phyloP scores from a whole-genome alignment of 2,797 vertebrate species.

The Corythornis leucogaster region DNA sequence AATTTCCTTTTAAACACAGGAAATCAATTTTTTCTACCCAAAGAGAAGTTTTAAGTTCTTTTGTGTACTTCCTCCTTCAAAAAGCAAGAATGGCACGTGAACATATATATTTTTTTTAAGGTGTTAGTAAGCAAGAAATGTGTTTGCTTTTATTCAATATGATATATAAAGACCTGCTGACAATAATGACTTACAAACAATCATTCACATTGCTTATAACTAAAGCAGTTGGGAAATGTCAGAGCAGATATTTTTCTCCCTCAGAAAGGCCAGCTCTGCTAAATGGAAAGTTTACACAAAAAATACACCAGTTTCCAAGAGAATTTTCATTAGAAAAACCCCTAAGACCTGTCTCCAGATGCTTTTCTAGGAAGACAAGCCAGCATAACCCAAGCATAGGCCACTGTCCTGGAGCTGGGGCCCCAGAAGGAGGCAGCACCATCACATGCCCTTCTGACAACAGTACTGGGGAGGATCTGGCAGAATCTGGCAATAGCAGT shows the following conservation, averaged over 20 bases:
- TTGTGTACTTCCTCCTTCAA: background rate
- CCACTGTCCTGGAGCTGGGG: rapidly evolving
- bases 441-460: background rate
- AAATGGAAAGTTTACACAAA: background rate
- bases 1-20: background rate
- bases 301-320: background rate
- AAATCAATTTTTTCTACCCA: background rate
- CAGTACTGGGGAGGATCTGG: background rate
- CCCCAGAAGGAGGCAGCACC: background rate
- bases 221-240: background rate
- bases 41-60: background rate
- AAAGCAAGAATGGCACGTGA: background rate
- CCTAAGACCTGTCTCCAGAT: background rate
- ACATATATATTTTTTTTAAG: background rate
- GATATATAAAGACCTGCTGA: background rate
- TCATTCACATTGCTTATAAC: background rate
- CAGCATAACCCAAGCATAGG: rapidly evolving
- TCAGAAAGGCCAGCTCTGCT: background rate
- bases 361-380: background rate
- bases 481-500: background rate
- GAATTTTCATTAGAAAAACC: background rate
- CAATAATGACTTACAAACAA: background rate
- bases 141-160: background rate
- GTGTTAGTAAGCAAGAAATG: background rate
- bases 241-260: background rate